These are phyloP conservation scores for Lasioglossum marginatum DNA, from an alignment of 2,888 invertebrate genomes.

Conservation along the genomic window DNA sequence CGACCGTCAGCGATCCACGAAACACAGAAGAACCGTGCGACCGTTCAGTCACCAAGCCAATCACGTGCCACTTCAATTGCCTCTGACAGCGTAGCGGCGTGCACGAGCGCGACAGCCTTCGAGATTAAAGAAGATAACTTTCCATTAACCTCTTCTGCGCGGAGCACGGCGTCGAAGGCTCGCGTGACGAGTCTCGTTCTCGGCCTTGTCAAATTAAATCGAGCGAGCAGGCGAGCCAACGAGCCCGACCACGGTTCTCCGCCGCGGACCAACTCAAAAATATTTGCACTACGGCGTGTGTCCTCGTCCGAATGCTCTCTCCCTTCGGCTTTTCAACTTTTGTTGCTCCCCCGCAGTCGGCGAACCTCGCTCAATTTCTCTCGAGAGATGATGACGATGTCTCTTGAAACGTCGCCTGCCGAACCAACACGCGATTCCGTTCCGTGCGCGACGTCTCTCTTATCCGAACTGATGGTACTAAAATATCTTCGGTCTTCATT, in stretches of 20 bases:
- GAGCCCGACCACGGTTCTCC: neutral
- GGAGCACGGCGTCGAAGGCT: slow-evolving; percentile 32
- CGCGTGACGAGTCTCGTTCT: slow-evolving; percentile 53
- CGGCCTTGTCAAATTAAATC: slow-evolving; percentile 59
- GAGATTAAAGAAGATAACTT: slow-evolving; percentile 61
- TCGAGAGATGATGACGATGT: neutral
- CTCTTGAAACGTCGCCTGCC: neutral
- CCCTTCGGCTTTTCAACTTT: neutral
- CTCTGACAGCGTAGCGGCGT: slow-evolving; percentile 37
- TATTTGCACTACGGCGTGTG: slow-evolving; percentile 16
- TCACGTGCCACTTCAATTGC: slow-evolving; percentile 57
- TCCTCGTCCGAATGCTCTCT: neutral
- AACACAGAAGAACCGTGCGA: slow-evolving; percentile 19
- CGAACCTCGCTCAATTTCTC: neutral
- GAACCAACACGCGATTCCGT: no score
- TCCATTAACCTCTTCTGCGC: slow-evolving; percentile 56
- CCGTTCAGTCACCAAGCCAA: slow-evolving; percentile 39
- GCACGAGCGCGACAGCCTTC: slow-evolving; percentile 58
- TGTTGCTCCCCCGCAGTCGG: neutral
- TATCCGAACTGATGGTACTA: neutral
- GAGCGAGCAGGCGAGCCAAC: slow-evolving; percentile 12
- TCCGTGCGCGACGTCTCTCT: neutral
- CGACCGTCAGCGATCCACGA: neutral
- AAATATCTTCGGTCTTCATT: neutral
- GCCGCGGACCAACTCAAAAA: slow-evolving; percentile 7